Base-by-base conservation (phyloP, 2,113 vertebrate genomes). In the Alectura lathami region DNA sequence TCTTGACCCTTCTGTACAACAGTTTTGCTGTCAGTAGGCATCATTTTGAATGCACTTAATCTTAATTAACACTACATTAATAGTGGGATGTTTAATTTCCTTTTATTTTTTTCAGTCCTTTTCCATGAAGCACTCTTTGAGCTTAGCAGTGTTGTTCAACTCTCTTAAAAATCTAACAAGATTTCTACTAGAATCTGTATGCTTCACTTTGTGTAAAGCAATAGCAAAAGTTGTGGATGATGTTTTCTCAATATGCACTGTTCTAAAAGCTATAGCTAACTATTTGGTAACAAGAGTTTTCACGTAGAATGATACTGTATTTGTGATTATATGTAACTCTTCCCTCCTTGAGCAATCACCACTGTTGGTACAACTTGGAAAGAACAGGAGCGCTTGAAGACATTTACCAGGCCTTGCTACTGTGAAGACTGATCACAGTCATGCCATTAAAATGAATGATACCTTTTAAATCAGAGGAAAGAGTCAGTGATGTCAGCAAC, bases 331-430 rank as follows among this genome's bases (percentile, higher is more conserved):
- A 29, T 5, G 34, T 12, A 82, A 53, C 38, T 75, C 59, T 69
- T 81, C 40, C 22, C 64, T 77, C 57, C 36, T 42, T 66, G 40
- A 92, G 74, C 63, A 81, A 21, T 56, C 29, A 75, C 2, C 14
- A 5, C 23, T 45, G 30, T 54, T 76, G 76, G 45, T 85, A 72
- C 26, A 68, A 81, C 26, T 30, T 67, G n/a, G 38, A 77, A 50
- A 57, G 45, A 82, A 26, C n/a, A 34, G 17, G 48, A 72, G 64
- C 57, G 36, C 45, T 89, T 48, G 30, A 75, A 88, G 86, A 91
- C 30, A 72, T 86, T 94, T 86, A 77, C 75, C 80, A 96, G 91
- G 72, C 54, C 84, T 74, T 29, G n/a, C 36, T 83, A 18, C 64
- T 74, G 60, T 63, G 40, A 42, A 70, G 38, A 66, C 30, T 91